Base-by-base conservation (phyloP, 2,797 vertebrate genomes). In the Pteropus rufus region DNA sequence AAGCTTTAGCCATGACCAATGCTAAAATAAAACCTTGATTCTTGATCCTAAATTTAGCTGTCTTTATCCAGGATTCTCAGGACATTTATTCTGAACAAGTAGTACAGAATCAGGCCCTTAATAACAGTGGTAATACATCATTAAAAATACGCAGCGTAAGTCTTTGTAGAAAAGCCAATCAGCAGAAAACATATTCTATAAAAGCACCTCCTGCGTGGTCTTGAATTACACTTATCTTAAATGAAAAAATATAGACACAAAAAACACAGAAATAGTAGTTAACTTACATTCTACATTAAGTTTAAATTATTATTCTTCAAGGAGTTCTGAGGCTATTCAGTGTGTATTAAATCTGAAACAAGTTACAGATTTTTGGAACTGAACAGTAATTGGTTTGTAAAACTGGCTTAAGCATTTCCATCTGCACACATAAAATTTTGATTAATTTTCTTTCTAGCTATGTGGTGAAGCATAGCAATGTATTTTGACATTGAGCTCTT, bases 321-420 rank as follows among this genome's bases (percentile, higher is more conserved):
- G 72, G 82, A 97, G 91, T 96, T 98, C 80, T 97, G n/a, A 39
- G 76, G 24, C 85, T 76, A 46, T 87, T 89, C 79, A 19, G 95
- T 93, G 62, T 92, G 62, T 92, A 95, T 97, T 97, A 96, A 98
- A 97, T 96, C 97, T 95, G n/a, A 15, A 94, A 93, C 77, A 95
- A 95, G 93, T 97, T 97, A 93, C 91, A 97, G 91, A 88, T 79
- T 97, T 97, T 97, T 97, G 93, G 95, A 97, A 93, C 76, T 24
- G 26, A 96, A 89, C 81, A 88, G 67, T 96, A 85, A 97, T 98
- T 98, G 95, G 97, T 97, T 97, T 97, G 95, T 98, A 96, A 97
- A 97, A 96, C 76, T 86, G 75, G 72, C 94, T 98, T 95, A 97
- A 96, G 89, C 93, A 93, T 95, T 97, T 96, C 96, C 89, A 97